These are phyloP conservation scores for Urocynchramus pylzowi DNA, from an alignment of 2,113 vertebrate genomes.

Conservation along the genomic window DNA sequence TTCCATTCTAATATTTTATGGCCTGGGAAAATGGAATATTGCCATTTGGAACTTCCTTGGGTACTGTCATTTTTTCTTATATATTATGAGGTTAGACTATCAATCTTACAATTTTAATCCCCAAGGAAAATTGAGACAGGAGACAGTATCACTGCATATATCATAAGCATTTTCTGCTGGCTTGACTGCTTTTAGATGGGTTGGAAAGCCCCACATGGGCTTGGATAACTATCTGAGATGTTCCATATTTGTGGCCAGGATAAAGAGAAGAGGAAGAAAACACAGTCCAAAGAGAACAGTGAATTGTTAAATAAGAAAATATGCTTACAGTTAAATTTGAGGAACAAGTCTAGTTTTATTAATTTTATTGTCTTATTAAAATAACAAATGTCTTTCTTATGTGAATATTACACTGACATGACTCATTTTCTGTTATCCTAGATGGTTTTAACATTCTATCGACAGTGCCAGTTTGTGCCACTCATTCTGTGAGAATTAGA, in stretches of 20 bases:
- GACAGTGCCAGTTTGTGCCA: neutral
- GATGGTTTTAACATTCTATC: neutral
- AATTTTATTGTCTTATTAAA: neutral
- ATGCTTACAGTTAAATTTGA: neutral
- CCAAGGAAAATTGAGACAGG: neutral
- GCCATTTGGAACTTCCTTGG: neutral
- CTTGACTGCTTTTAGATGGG: neutral
- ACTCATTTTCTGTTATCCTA: neutral
- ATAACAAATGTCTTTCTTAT: neutral
- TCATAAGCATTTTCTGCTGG: neutral
- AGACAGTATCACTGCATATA: neutral
- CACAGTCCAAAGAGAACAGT: accelerated
- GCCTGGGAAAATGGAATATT: neutral
- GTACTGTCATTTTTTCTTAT: neutral
- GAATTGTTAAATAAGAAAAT: neutral
- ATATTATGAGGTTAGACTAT: neutral
- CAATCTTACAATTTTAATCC: neutral
- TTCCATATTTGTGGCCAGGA: neutral
- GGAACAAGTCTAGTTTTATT: neutral
- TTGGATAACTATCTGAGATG: neutral
- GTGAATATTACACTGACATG: neutral
- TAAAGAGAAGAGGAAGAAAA: neutral
- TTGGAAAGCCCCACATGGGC: neutral
- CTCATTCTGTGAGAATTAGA: neutral
- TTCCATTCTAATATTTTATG: neutral